Conservation (phyloP, 2,113 vertebrate species). For the Leptocoma aspasia region DNA sequence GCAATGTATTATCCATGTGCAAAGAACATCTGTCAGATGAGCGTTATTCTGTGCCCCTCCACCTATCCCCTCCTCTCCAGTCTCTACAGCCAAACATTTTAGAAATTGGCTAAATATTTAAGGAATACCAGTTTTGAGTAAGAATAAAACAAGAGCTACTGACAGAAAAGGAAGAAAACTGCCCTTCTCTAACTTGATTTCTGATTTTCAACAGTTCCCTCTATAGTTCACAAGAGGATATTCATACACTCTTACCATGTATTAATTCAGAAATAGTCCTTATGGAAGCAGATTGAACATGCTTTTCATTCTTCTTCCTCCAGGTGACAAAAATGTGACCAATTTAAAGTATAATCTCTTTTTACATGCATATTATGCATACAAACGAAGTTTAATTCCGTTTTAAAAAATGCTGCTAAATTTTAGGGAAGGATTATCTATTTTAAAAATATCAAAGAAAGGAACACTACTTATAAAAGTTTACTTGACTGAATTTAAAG, state of each 20-base stretch:
- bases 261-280: not conserved
- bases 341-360: not conserved
- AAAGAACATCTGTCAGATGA: not conserved
- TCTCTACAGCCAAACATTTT: not conserved
- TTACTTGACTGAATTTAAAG: constrained; percentile 49
- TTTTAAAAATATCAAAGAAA: constrained; percentile 35
- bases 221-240: not conserved
- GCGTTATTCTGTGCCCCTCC: not conserved
- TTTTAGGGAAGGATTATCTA: constrained; percentile 48
- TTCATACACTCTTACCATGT: not conserved
- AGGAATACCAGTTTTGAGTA: not conserved
- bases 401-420: not conserved
- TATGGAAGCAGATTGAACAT: not conserved
- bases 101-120: not conserved
- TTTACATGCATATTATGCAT: not conserved
- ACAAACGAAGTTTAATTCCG: not conserved
- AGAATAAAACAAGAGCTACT: not conserved
- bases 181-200: not conserved
- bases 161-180: not conserved
- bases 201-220: not conserved
- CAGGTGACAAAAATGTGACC: constrained; percentile 62
- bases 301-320: constrained; percentile 33
- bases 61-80: not conserved
- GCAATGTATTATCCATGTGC: not conserved
- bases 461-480: not conserved